phyloP scores from a whole-genome alignment of 1,140 invertebrate species.

The Colletes gigas region DNA sequence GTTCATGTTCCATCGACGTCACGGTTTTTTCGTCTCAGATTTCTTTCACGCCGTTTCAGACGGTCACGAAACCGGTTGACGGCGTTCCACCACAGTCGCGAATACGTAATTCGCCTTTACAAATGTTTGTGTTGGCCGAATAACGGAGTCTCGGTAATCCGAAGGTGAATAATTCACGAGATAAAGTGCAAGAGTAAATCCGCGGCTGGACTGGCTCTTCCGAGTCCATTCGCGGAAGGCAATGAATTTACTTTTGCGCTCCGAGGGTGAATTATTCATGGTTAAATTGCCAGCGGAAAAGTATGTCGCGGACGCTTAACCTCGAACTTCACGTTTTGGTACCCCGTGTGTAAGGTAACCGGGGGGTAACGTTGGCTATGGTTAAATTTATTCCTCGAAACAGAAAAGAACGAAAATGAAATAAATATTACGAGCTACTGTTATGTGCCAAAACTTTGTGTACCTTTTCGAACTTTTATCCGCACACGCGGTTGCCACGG shows the following conservation, averaged over 20 bases:
- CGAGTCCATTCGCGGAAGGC: slow-evolving; percentile 4
- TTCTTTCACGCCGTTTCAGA: not conserved
- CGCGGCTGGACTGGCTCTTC: not conserved
- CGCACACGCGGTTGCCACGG: too few relatives aligned
- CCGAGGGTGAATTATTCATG: slow-evolving; percentile 27
- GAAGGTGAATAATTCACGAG: slow-evolving; percentile 33
- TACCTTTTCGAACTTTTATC: too few relatives aligned
- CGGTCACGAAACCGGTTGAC: not conserved
- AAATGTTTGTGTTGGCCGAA: not conserved
- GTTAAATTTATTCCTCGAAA: too few relatives aligned
- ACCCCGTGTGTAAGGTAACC: not conserved
- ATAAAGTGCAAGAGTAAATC: slow-evolving; percentile 22
- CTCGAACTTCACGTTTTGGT: not conserved
- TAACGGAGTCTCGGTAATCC: slow-evolving; percentile 7
- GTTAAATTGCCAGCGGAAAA: slow-evolving; percentile 9
- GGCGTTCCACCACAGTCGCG: too few relatives aligned
- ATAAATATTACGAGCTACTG: too few relatives aligned
- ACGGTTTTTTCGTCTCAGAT: not conserved
- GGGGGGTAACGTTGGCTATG: too few relatives aligned
- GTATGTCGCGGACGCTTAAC: slow-evolving; percentile 1
- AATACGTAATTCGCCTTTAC: too few relatives aligned
- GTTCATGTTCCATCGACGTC: not conserved
- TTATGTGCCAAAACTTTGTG: too few relatives aligned
- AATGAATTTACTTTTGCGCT: slow-evolving; percentile 32
- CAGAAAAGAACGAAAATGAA: too few relatives aligned